Evolutionary conservation across 2,888 invertebrate species (phyloP).

Genomic region (Spodoptera exigua): DNA sequence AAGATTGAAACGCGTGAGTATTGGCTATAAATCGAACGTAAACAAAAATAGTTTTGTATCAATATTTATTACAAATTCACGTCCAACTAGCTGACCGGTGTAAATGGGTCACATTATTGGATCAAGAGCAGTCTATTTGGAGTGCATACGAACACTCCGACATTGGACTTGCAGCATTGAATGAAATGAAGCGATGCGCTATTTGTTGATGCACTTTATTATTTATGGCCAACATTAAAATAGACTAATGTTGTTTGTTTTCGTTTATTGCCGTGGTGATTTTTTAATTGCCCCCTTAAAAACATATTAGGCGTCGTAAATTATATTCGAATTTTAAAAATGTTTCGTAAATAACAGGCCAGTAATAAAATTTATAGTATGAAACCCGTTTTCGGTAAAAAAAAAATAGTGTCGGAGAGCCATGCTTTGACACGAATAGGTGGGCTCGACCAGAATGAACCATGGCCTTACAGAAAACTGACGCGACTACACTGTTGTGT

Average conservation of each 20-base stretch:
- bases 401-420: too few species aligned
- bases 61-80: conserved; percentile 42
- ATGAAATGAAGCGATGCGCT: conserved; percentile 33
- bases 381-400: not conserved
- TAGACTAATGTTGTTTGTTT: conserved; percentile 4
- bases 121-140: conserved; percentile 76
- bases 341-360: not conserved
- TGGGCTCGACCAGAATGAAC: too few species aligned
- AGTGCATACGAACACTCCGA: conserved; percentile 62
- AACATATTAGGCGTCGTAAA: not conserved
- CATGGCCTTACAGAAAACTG: too few species aligned
- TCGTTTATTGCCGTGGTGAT: not conserved
- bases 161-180: conserved; percentile 65
- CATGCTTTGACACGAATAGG: too few species aligned
- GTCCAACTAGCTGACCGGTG: conserved; percentile 34
- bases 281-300: not conserved
- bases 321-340: not conserved
- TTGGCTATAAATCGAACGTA: too few species aligned
- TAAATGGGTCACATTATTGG: conserved; percentile 70
- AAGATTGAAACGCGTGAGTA: too few species aligned
- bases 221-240: conserved; percentile 17
- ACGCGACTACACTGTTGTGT: too few species aligned
- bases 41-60: not conserved
- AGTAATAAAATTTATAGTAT: not conserved
- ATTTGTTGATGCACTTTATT: conserved; percentile 27